Conservation (phyloP, 2,113 vertebrate genomes). For the Carettochelys insculpta region DNA sequence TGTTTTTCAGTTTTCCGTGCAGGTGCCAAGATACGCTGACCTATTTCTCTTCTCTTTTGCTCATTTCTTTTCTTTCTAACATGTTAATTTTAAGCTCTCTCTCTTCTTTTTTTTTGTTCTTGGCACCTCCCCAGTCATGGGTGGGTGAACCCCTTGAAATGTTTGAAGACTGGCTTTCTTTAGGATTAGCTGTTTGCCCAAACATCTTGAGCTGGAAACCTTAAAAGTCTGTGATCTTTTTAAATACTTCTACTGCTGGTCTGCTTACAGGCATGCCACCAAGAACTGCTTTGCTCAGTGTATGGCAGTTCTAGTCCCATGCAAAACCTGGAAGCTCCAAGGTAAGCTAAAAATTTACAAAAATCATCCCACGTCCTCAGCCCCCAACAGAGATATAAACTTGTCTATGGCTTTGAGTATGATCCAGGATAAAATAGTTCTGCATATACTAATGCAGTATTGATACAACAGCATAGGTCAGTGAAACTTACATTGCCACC, state of each 20-base stretch:
- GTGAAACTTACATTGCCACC: no score
- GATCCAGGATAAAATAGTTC: not conserved
- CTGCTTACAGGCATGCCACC: not conserved
- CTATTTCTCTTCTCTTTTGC: not conserved
- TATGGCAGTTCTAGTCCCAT: not conserved
- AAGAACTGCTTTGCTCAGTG: not conserved
- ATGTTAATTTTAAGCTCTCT: not conserved
- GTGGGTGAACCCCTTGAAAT: not conserved
- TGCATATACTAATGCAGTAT: not conserved
- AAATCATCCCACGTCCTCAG: not conserved
- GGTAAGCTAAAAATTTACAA: not conserved
- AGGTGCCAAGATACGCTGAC: accelerated
- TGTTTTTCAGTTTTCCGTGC: not conserved
- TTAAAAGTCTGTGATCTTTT: not conserved
- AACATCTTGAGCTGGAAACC: not conserved
- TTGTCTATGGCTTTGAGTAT: not conserved
- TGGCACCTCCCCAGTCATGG: not conserved
- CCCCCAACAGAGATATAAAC: not conserved
- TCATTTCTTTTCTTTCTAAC: not conserved
- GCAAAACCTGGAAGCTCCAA: not conserved
- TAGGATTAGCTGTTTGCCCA: not conserved
- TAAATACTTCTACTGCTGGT: not conserved
- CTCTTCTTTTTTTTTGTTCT: not conserved
- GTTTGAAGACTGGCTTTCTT: not conserved
- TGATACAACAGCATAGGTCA: no score